A percentile compares a stretch with the other conserved stretches of the same genome.
Conservation (phyloP, 2,888 invertebrate genomes). For the Galeopsomyia nigrocyanea region DNA sequence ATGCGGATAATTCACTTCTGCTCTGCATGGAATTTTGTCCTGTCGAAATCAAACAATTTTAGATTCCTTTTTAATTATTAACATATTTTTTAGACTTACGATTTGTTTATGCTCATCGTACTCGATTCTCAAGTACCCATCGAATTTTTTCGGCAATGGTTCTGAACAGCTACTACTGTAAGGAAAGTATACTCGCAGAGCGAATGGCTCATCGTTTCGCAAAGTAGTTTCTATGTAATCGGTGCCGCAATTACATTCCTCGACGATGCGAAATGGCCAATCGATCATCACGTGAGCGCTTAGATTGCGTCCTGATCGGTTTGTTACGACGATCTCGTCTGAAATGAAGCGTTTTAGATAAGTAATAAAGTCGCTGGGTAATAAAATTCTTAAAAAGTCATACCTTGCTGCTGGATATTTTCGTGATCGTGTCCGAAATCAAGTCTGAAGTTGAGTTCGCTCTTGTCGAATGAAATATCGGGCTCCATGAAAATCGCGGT, state of each 20-base stretch:
- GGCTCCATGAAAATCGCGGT: slow-evolving; percentile 75
- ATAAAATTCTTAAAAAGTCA: slow-evolving; percentile 11
- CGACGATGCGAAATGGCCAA: slow-evolving; percentile 69
- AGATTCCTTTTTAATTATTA: neutral
- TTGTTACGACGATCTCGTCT: slow-evolving; percentile 73
- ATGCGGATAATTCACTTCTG: slow-evolving; percentile 79
- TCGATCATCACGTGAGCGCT: slow-evolving; percentile 70
- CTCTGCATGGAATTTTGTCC: slow-evolving; percentile 76
- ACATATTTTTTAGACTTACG: slow-evolving; percentile 54
- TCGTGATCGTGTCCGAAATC: slow-evolving; percentile 70
- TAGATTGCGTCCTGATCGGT: slow-evolving; percentile 71
- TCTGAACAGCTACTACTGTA: slow-evolving; percentile 49
- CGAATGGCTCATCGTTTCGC: slow-evolving; percentile 47
- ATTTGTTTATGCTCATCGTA: slow-evolving; percentile 67
- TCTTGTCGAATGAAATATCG: slow-evolving; percentile 71
- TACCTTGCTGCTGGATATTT: slow-evolving; percentile 70
- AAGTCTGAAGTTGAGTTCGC: slow-evolving; percentile 70
- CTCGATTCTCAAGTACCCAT: slow-evolving; percentile 60
- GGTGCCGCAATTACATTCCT: slow-evolving; percentile 49
- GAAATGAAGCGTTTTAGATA: slow-evolving; percentile 43
- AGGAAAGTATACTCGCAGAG: slow-evolving; percentile 56
- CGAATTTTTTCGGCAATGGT: slow-evolving; percentile 53
- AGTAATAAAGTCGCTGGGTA: neutral
- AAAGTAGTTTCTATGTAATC: slow-evolving; percentile 52
- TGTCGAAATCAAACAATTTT: slow-evolving; percentile 57